Base-by-base conservation (phyloP, 2,797 vertebrate species). In the Rhyacichthys aspro region DNA sequence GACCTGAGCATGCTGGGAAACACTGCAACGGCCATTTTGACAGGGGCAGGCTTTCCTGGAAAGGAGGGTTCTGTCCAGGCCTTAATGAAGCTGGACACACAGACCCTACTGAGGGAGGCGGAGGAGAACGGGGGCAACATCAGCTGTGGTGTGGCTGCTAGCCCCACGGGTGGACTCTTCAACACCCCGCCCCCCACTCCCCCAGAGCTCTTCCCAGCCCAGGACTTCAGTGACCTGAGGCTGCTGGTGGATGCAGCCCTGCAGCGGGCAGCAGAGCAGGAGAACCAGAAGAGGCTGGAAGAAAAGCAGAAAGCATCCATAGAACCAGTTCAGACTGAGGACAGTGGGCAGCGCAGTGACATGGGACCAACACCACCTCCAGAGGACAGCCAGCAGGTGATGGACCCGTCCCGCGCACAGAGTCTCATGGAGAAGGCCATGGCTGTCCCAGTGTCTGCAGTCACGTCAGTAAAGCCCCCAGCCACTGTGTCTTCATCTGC, bases 151-250 rank as follows among this genome's bases (percentile, higher is more conserved):
- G 23, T 28, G 0, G 87, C 87, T 48, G 86, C 89, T 44, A 95
- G 93, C 81, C 93, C 93, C 48, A 90, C 89, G 0, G 86, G 90
- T 0, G 95, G 94, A 79, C 92, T 96, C 56, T 96, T 96, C 81
- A 96, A 96, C 86, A 97, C 95, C 0, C 96, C 95, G 0, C 96
- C 96, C 0, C 95, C 95, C 0, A 96, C 95, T 0, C 95, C 95
- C 1, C 95, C 95, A 0, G 95, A 98, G 82, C 92, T 94, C 56
- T 93, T 93, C 7, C 79, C 81, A 38, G 81, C 89, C 0, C 94
- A 97, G 1, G 96, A 98, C 85, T 98, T 98, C 89, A 96, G 96
- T 37, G 93, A 96, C 82, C 89, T 98, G 81, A 92, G 93, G 85
- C 85, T 98, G 58, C 89, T 98, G 59, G 95, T 97, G 42, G 96